Evolutionary conservation across 2,888 invertebrate genomes (phyloP).

Genomic region (Palloptera scutellata): DNA sequence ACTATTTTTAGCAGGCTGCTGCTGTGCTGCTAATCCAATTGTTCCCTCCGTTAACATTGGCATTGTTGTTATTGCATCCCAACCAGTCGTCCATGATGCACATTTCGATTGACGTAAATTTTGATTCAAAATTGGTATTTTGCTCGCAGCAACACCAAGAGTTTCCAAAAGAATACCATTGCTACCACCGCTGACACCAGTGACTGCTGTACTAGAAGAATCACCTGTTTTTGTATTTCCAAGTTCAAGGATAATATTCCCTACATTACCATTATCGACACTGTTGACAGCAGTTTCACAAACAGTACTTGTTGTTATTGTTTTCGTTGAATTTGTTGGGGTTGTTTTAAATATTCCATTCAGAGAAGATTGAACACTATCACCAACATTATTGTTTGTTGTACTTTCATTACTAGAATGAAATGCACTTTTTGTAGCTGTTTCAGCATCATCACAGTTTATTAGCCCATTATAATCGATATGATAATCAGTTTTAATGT

Average conservation of each 20-base stretch:
- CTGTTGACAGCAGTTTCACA: not conserved
- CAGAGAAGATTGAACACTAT: too few relatives aligned
- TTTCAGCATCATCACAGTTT: not conserved
- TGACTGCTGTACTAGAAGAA: slow-evolving; percentile 19
- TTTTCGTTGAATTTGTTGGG: too few relatives aligned
- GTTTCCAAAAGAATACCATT: slow-evolving; percentile 22
- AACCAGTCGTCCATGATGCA: slow-evolving; percentile 74
- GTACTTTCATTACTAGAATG: too few relatives aligned
- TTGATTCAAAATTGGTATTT: slow-evolving; percentile 71
- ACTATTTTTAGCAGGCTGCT: slow-evolving; percentile 9
- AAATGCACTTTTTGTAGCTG: too few relatives aligned
- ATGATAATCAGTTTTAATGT: not conserved
- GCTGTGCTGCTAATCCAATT: slow-evolving; percentile 51
- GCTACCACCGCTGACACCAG: slow-evolving; percentile 5
- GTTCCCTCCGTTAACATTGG: slow-evolving; percentile 40
- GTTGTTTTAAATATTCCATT: too few relatives aligned
- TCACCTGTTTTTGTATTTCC: slow-evolving; percentile 27
- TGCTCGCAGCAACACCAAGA: slow-evolving; percentile 64
- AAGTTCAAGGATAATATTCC: too few relatives aligned
- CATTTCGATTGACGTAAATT: slow-evolving; percentile 73
- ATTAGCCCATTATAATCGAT: not conserved
- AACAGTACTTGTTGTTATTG: too few relatives aligned
- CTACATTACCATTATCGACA: not conserved
- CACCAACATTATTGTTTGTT: too few relatives aligned
- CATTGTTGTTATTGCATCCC: slow-evolving; percentile 49